A percentile compares a stretch with the other conserved stretches of the same genome.
These are phyloP conservation scores for Sturnira hondurensis DNA, from an alignment of 2,113 vertebrate genomes.

Conservation along the genomic window DNA sequence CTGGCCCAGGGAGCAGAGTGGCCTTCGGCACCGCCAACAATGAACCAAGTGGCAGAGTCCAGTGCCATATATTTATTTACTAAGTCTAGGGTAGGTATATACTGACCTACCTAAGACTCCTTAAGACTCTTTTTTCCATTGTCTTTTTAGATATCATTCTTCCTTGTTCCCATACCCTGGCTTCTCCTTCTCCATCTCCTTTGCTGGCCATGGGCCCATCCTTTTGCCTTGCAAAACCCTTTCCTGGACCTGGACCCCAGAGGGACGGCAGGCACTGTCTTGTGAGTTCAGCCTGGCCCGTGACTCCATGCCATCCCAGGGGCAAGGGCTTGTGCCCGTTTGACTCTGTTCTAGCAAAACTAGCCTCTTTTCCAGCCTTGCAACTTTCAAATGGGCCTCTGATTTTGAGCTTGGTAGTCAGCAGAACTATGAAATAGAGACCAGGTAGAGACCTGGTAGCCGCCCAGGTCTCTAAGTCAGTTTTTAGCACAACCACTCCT, in stretches of 20 bases:
- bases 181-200: not conserved
- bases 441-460: too few relatives aligned
- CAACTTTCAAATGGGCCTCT: not conserved
- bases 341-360: not conserved
- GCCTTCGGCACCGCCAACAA: not conserved
- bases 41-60: not conserved
- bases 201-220: not conserved
- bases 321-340: not conserved
- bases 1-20: not conserved
- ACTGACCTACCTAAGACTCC: not conserved
- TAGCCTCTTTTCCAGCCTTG: not conserved
- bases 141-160: not conserved
- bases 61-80: not conserved
- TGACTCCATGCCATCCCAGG: not conserved
- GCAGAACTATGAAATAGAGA: not conserved
- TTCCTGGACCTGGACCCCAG: too few relatives aligned
- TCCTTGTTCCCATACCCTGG: accelerated
- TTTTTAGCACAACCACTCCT: not conserved
- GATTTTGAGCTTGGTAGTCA: not conserved
- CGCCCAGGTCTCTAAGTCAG: not conserved
- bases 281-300: not conserved
- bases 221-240: not conserved
- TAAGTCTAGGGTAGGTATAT: too few relatives aligned
- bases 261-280: too few relatives aligned
- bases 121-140: not conserved